phyloP scores from a whole-genome alignment of 1,140 invertebrate species.

The Formica exsecta region DNA sequence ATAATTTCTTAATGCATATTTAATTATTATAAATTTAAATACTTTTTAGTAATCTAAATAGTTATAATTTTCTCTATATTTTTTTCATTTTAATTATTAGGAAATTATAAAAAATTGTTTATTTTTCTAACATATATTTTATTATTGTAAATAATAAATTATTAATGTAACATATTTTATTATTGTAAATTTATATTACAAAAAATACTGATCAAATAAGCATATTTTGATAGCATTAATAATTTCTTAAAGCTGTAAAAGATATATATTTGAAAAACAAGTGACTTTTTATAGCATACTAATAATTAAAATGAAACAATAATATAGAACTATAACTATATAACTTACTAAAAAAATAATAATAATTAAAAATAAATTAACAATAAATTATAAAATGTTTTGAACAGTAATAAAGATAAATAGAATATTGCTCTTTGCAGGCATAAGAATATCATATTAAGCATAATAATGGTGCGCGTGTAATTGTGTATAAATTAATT shows the following conservation, averaged over 20 bases:
- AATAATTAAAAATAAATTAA: background rate
- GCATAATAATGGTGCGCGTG: no score
- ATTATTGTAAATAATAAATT: no score
- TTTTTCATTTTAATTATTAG: background rate
- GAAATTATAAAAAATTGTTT: background rate
- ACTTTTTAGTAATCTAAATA: background rate
- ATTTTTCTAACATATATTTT: background rate
- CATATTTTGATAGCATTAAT: background rate
- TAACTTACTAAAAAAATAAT: no score
- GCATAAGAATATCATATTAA: background rate
- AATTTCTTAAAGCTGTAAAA: constrained; percentile 1
- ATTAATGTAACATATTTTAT: background rate
- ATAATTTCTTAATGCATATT: no score
- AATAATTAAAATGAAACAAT: no score
- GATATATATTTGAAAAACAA: no score
- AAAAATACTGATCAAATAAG: background rate
- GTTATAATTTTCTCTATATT: background rate
- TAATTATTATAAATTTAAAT: no score
- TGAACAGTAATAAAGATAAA: background rate
- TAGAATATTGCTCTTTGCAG: background rate
- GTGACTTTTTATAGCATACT: no score
- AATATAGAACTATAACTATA: no score
- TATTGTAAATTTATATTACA: background rate
- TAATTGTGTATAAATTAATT: background rate
- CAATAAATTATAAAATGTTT: background rate